Evolutionary conservation across 2,888 invertebrate species (phyloP), one percentile per base, ranked within the genome.

Genomic region (Microplitis manilae): DNA sequence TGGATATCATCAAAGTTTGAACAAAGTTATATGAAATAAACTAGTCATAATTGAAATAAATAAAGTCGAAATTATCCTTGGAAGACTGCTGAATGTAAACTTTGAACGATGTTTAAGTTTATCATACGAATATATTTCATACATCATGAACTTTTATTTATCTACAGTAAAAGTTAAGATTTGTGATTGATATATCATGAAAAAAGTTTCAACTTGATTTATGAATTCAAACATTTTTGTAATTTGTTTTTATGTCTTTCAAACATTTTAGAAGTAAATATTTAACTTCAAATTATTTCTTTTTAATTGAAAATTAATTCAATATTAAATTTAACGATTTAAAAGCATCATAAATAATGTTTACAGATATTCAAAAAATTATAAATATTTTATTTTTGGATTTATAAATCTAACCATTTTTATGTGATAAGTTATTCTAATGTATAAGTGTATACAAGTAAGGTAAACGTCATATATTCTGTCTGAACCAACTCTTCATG

Each of bases 401-500:
- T 13, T 50, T 50, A 50, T 13, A 13, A 50, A 50, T 8, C 9
- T 50, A 50, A 50, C 50, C 9, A 13, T 50, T 50, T 50, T 13
- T 5, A 50, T 8, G 13, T 1, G 50, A 50, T 50, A 50, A 50
- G 9, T 50, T 13, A 50, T 50, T 50, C 13, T 50, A 50, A 50
- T 50, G 50, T 50, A 50, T 50, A 50, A 50, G 50, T 50, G 8
- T 50, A 50, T 50, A 50, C 13, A 50, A 50, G 50, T 50, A 13
- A 50, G 50, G 50, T 50, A 50, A 50, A 50, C 50, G 50, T 50
- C 50, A 50, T 50, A 13, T 50, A 50, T 50, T 50, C 50, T 71
- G 20, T 61, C 30, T 59, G 61, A 30, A 59, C 71, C 71, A 71
- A 59, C 60, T 71, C 71, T 39, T 71, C 59, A 61, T 60, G n/a